Percentiles rank a stretch among this genome's conserved stretches.
Conservation (phyloP, 2,888 invertebrate species). For the Malachius bipustulatus region DNA sequence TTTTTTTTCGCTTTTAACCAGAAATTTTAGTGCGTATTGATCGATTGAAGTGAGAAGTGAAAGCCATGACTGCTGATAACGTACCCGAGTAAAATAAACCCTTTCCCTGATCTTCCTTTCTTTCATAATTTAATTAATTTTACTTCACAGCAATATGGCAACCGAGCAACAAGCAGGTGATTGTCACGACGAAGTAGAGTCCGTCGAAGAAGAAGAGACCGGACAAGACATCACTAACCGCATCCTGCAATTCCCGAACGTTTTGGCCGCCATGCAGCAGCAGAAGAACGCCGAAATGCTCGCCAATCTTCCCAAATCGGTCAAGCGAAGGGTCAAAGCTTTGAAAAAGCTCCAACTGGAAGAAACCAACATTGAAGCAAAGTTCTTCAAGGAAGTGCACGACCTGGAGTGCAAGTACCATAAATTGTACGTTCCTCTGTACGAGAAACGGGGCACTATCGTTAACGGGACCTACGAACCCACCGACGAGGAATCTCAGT, state of each 20-base stretch:
- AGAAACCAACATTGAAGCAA: slow-evolving; percentile 75
- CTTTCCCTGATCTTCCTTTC: neutral
- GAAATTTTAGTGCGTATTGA: neutral
- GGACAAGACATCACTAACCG: slow-evolving; percentile 35
- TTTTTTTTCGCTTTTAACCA: slow-evolving; percentile 1
- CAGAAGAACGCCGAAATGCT: slow-evolving; percentile 47
- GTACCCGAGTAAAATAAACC: too few relatives aligned
- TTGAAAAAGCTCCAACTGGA: slow-evolving; percentile 78
- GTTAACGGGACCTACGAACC: slow-evolving; percentile 74
- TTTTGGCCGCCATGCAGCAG: slow-evolving; percentile 47
- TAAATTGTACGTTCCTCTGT: slow-evolving; percentile 61
- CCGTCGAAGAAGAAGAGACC: slow-evolving; percentile 40
- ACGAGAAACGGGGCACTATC: slow-evolving; percentile 59
- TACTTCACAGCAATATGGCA: slow-evolving; percentile 43
- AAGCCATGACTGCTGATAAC: too few relatives aligned
- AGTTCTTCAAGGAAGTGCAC: slow-evolving; percentile 91
- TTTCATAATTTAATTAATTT: neutral
- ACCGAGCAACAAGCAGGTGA: slow-evolving; percentile 49
- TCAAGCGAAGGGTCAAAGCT: slow-evolving; percentile 72
- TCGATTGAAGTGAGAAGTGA: neutral
- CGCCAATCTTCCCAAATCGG: slow-evolving; percentile 55
- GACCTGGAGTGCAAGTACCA: slow-evolving; percentile 85
- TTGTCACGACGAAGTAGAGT: slow-evolving; percentile 53
- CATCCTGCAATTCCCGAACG: slow-evolving; percentile 40
- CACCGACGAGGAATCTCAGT: slow-evolving; percentile 76